Evolutionary conservation across 2,113 vertebrate genomes (phyloP), one percentile per base, ranked within the genome.

Genomic region (Pelecanus crispus): DNA sequence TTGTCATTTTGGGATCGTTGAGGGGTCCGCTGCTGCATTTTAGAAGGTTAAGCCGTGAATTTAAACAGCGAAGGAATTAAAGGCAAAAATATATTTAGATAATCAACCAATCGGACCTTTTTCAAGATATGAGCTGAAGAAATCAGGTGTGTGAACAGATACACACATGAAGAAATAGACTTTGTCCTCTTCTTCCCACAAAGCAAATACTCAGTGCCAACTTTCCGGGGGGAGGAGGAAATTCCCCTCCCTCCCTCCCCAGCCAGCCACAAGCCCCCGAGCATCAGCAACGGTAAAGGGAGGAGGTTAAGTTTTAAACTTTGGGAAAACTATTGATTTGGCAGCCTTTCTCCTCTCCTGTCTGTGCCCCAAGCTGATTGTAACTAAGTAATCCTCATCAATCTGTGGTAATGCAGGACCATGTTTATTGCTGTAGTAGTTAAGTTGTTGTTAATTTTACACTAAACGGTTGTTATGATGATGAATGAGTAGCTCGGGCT

Each of bases 371-470:
- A 94, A 94, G 96, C 94, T 97, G 96, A 96, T 94, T 94, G 95
- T 93, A 97, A 96, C 97, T 91, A 96, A 96, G 97, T 95, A 97
- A 97, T 97, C 92, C 95, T 97, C 96, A 97, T 98, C 96, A 97
- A 95, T 98, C 97, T 95, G 94, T 95, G 65, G 97, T 97, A 98
- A 98, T 95, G 97, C 97, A 97, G 96, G 94, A 84, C 95, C 97
- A 80, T 97, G 97, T 97, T 98, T 97, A 98, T 97, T 96, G 96
- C 87, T 96, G 94, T 94, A 92, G 96, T 97, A 97, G 97, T 98
- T 98, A 98, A 98, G 94, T 98, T 98, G 97, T 97, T 98, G 98
- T 98, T 98, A 98, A 98, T 98, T 98, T 98, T 98, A 98, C 97
- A 98, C 96, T 98, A 97, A 98, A 98, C 93, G 96, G 96, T 97